A percentile compares a stretch with the other conserved stretches of the same genome.
phyloP scores from a whole-genome alignment of 2,888 invertebrate genomes.

The Stramonita haemastoma region DNA sequence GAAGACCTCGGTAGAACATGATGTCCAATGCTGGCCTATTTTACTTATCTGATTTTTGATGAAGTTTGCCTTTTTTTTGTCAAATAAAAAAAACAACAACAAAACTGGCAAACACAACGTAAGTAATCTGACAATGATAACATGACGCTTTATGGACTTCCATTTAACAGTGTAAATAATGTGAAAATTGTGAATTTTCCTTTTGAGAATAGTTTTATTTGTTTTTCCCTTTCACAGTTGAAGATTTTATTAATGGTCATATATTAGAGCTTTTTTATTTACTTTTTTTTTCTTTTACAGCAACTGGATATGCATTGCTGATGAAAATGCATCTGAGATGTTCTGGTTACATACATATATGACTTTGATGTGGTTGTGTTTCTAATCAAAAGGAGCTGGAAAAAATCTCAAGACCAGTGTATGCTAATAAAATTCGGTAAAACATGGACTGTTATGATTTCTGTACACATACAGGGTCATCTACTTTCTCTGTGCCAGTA shows the following conservation, averaged over 20 bases:
- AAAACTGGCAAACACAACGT: background rate
- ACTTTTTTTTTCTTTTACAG: background rate
- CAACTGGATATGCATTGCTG: background rate
- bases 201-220: background rate
- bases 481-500: no score
- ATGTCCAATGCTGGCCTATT: background rate
- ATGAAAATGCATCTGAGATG: background rate
- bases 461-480: no score
- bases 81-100: background rate
- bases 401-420: no score
- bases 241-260: no score
- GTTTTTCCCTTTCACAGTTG: background rate
- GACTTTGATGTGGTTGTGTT: background rate
- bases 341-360: background rate
- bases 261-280: background rate
- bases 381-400: background rate
- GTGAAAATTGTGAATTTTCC: background rate
- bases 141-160: background rate
- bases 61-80: background rate
- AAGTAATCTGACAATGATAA: background rate
- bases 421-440: no score
- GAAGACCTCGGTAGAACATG: background rate
- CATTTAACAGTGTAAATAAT: background rate
- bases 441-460: no score
- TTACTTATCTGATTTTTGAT: background rate